Base-by-base conservation (phyloP, 1,140 invertebrate species). In the Paralvinella palmiformis region DNA sequence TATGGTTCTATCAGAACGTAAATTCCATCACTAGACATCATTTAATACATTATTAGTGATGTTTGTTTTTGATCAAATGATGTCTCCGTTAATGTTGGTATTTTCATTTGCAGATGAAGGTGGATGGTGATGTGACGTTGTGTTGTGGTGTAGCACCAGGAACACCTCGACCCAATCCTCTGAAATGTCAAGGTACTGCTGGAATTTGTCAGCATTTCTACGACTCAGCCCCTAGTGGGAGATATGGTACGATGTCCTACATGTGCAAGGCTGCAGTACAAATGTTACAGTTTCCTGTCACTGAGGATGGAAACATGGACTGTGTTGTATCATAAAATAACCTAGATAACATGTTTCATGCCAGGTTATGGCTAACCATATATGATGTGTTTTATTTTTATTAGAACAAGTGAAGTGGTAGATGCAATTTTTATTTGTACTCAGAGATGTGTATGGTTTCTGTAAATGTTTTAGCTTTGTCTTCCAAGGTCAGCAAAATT, bases 161-260 rank as follows among this genome's bases (percentile, higher is more conserved):
- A 63, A 4, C 13, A 17, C 3, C 50, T n/a, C 63, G 55, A 22
- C 20, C 2, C 2, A 48, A 62, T 20, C 45, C 64, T 15, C 58
- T 66, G 22, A 65, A 66, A 35, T 97, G 94, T 76, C 91, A 91
- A 36, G 94, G 94, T 36, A 91, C 93, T 41, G 92, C 91, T 0
- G 92, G 90, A 65, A 92, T 99, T 65, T 98, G 96, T 80, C 91
- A 93, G 80, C 92, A 96, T 81, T 91, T 99, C 74, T 99, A 98
- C 79, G 96, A 99, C 79, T 92, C 89, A 77, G 96, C 96, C 22
- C 96, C 96, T 4, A 96, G 93, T 78, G 96, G 96, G 45, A 89
- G 58, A 41, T 98, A 87, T 81, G 96, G 96, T 61, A 98, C 96
- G 20, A 97, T 98, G 92, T 96, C 94, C 0, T 99, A 98, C 73